Evolutionary conservation across 2,888 invertebrate genomes (phyloP).

Genomic region (Abscondita cerata): DNA sequence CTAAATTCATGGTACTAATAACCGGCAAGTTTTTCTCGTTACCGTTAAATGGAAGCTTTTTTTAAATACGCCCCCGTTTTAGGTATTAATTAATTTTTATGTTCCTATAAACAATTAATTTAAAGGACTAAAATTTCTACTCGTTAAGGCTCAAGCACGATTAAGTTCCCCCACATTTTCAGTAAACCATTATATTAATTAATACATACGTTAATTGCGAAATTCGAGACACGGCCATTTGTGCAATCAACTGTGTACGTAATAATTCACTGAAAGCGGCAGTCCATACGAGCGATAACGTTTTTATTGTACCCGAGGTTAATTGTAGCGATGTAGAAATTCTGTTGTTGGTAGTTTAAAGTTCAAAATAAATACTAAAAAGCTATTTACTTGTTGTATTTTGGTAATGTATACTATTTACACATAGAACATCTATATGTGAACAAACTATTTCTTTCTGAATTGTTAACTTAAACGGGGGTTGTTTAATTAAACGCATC

Average conservation of each 20-base stretch:
- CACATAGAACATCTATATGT: neutral
- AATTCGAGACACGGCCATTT: slow-evolving; percentile 46
- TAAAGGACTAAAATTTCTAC: slow-evolving; percentile 2
- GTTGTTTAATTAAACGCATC: too few species aligned
- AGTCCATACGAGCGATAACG: slow-evolving; percentile 45
- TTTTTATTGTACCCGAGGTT: slow-evolving; percentile 48
- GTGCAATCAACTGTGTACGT: slow-evolving; percentile 45
- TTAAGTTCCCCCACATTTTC: slow-evolving; percentile 20
- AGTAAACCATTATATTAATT: slow-evolving; percentile 43
- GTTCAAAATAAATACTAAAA: slow-evolving; percentile 18
- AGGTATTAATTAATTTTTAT: too few species aligned
- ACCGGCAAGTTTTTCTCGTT: too few species aligned
- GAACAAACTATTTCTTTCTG: too few species aligned
- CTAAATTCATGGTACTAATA: too few species aligned
- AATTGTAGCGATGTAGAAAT: slow-evolving; percentile 44
- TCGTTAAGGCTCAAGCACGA: slow-evolving; percentile 2
- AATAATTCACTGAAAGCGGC: slow-evolving; percentile 47
- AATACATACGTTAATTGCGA: slow-evolving; percentile 47
- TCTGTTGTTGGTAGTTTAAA: slow-evolving; percentile 12
- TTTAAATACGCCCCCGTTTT: too few species aligned
- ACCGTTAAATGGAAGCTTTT: too few species aligned
- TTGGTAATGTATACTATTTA: slow-evolving; percentile 8
- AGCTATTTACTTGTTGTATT: slow-evolving; percentile 5
- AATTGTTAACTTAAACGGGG: too few species aligned
- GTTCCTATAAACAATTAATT: neutral